Conservation (phyloP, 2,113 vertebrate species). For the Pterocles orientalis region DNA sequence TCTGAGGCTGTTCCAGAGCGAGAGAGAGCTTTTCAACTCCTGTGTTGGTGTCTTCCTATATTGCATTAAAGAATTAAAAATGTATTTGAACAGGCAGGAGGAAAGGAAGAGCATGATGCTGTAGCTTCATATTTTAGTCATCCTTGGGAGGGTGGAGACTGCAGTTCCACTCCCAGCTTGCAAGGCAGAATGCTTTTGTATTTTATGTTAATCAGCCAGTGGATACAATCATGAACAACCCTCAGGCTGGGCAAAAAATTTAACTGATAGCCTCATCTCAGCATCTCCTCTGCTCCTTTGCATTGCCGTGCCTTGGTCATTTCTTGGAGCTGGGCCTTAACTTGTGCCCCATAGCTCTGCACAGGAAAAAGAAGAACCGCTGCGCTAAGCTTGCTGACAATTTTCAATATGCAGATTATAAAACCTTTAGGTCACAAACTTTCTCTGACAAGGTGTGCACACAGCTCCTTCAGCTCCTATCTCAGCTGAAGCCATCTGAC, state of each 20-base stretch:
- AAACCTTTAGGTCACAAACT: not conserved
- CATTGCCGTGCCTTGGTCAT: not conserved
- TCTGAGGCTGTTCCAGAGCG: not conserved
- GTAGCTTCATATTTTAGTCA: not conserved
- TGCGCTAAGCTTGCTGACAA: not conserved
- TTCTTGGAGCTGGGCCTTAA: not conserved
- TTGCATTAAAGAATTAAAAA: slow-evolving; percentile 25
- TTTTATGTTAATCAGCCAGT: not conserved
- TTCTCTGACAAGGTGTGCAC: not conserved
- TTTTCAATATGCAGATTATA: not conserved
- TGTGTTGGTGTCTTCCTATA: not conserved
- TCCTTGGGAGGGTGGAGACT: not conserved
- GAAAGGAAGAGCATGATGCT: not conserved
- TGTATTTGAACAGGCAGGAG: not conserved
- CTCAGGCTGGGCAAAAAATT: not conserved
- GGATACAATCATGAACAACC: not conserved
- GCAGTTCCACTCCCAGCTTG: not conserved
- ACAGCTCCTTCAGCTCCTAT: not conserved
- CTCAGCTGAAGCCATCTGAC: not conserved
- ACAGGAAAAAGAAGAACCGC: not conserved
- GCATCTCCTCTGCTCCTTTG: not conserved
- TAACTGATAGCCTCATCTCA: not conserved
- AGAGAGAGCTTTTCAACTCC: not conserved
- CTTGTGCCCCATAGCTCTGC: not conserved
- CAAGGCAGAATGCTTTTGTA: slow-evolving; percentile 1